Percentiles rank a stretch among this genome's conserved stretches.
Evolutionary conservation across 1,140 invertebrate species (phyloP).

Genomic region (Pogonognathellus flavescens): DNA sequence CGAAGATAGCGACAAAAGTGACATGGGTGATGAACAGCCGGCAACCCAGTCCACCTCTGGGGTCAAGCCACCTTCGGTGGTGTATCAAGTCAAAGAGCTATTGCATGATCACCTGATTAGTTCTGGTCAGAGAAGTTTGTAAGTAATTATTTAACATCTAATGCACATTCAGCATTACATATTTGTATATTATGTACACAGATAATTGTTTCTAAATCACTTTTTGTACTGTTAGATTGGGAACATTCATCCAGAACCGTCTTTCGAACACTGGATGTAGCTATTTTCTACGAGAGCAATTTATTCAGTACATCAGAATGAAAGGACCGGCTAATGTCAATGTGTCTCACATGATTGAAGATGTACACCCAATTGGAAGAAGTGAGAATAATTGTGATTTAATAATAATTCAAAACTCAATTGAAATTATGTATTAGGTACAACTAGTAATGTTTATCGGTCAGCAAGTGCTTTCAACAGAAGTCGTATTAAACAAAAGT

Average conservation of each 20-base stretch:
- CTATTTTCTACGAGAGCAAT: conserved; percentile 1
- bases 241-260: conserved; percentile 40
- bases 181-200: too few relatives aligned
- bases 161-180: neutral
- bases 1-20: too few relatives aligned
- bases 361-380: neutral
- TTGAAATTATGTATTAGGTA: too few relatives aligned
- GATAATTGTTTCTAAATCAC: too few relatives aligned
- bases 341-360: conserved; percentile 53
- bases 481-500: too few relatives aligned
- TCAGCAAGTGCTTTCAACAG: too few relatives aligned
- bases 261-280: conserved; percentile 52
- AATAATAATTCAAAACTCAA: too few relatives aligned
- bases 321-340: conserved; percentile 51
- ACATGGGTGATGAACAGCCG: too few relatives aligned
- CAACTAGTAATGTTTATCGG: too few relatives aligned
- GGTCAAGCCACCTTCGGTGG: neutral
- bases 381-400: too few relatives aligned
- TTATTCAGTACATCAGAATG: conserved; percentile 44
- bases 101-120: conserved; percentile 51
- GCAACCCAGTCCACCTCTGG: too few relatives aligned
- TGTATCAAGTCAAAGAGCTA: conserved; percentile 56
- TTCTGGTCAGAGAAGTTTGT: conserved; percentile 55
- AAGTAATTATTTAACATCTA: neutral
- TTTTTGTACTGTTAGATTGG: too few relatives aligned